Percentiles rank a stretch among this genome's conserved stretches.
phyloP scores from a whole-genome alignment of 2,797 vertebrate genomes.

The Limnodromus scolopaceus region DNA sequence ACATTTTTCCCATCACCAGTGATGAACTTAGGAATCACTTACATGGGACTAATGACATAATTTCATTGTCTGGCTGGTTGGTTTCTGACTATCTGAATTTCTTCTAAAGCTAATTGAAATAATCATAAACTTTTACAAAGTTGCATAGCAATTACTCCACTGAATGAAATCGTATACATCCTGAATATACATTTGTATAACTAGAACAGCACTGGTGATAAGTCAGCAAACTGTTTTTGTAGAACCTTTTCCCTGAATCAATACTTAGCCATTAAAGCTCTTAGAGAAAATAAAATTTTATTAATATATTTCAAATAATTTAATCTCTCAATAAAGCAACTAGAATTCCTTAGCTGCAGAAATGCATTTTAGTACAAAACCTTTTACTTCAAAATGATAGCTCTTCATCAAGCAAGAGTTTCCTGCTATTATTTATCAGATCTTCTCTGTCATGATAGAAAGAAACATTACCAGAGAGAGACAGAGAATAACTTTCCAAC shows the following conservation, averaged over 20 bases:
- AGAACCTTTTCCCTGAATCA: not conserved
- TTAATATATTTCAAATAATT: not conserved
- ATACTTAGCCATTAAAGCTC: not conserved
- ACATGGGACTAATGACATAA: not conserved
- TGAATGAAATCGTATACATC: not conserved
- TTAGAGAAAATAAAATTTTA: not conserved
- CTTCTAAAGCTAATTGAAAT: not conserved
- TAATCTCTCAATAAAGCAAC: not conserved
- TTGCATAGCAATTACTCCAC: not conserved
- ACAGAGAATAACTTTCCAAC: not conserved
- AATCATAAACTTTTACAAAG: not conserved
- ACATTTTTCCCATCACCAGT: fast-evolving
- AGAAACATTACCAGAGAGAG: not conserved
- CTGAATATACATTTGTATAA: not conserved
- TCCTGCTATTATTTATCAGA: not conserved
- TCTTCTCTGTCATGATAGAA: not conserved
- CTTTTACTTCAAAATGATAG: not conserved
- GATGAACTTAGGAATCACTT: not conserved
- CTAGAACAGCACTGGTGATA: not conserved
- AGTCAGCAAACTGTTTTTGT: not conserved
- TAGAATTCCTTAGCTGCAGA: not conserved
- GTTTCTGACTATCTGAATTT: not conserved
- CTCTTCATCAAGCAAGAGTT: not conserved
- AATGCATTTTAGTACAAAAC: not conserved
- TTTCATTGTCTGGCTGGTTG: not conserved